Evolutionary conservation across 2,888 invertebrate species (phyloP).

Genomic region (Sarcophaga caerulescens): DNA sequence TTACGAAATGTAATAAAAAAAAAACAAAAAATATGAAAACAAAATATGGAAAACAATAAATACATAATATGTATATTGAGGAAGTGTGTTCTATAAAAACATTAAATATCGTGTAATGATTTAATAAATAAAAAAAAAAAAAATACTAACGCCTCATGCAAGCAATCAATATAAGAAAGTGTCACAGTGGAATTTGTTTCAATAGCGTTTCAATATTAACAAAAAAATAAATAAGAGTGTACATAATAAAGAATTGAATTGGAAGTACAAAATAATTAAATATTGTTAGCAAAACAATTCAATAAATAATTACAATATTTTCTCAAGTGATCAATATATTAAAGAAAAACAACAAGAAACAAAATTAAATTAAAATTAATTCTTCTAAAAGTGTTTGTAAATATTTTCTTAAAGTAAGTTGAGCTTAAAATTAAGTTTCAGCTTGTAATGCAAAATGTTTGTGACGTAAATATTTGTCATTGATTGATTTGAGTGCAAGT

Average conservation of each 20-base stretch:
- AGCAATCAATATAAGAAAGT: background rate
- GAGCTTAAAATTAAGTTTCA: too few species aligned
- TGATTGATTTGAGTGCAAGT: too few species aligned
- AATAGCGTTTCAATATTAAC: background rate
- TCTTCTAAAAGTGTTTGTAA: too few species aligned
- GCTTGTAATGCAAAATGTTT: too few species aligned
- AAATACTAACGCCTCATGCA: too few species aligned
- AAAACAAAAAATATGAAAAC: too few species aligned
- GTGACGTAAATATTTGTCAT: too few species aligned
- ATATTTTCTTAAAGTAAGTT: too few species aligned
- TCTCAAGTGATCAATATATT: too few species aligned
- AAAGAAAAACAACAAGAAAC: too few species aligned
- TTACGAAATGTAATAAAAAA: background rate
- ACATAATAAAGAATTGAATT: background rate
- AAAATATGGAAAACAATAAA: too few species aligned
- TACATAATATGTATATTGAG: background rate
- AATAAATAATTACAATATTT: background rate
- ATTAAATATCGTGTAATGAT: background rate
- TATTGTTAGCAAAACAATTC: background rate
- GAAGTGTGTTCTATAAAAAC: background rate
- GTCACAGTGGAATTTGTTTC: background rate
- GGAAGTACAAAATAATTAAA: too few species aligned
- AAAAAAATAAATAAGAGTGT: background rate
- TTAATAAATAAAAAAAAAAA: background rate
- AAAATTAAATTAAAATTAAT: background rate